These are phyloP conservation scores for Uloborus diversus DNA, from an alignment of 1,140 invertebrate genomes.

Conservation along the genomic window DNA sequence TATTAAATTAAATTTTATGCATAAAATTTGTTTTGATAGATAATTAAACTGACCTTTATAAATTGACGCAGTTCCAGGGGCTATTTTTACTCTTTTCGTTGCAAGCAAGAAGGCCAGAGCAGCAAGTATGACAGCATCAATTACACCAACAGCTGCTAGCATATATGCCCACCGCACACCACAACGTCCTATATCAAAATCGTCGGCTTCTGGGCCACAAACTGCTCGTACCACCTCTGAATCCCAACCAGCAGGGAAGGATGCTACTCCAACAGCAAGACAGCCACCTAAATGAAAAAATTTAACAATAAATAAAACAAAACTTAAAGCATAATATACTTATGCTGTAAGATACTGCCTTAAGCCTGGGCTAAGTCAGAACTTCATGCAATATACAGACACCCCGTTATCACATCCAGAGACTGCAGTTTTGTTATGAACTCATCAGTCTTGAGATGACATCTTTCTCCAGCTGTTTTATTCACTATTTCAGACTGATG, in stretches of 20 bases:
- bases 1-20: too few relatives aligned
- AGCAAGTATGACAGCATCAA: slow-evolving; percentile 89
- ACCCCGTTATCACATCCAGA: too few relatives aligned
- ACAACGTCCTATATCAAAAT: slow-evolving; percentile 82
- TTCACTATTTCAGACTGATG: too few relatives aligned
- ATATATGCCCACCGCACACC: slow-evolving; percentile 96
- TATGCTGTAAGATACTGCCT: too few relatives aligned
- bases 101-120: slow-evolving; percentile 93
- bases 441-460: too few relatives aligned
- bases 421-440: too few relatives aligned
- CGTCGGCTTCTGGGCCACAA: slow-evolving; percentile 82
- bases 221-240: slow-evolving; percentile 81
- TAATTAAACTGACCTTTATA: slow-evolving; percentile 70
- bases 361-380: too few relatives aligned
- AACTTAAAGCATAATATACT: too few relatives aligned
- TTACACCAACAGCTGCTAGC: slow-evolving; percentile 88
- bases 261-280: slow-evolving; percentile 82
- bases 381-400: too few relatives aligned
- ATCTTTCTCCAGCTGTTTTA: too few relatives aligned
- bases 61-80: slow-evolving; percentile 68
- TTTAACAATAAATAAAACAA: too few relatives aligned
- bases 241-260: slow-evolving; percentile 95
- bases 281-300: slow-evolving; percentile 77
- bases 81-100: slow-evolving; percentile 83
- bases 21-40: too few relatives aligned